Evolutionary conservation across 2,888 invertebrate species (phyloP), one percentile per base, ranked within the genome.

Genomic region (Apotomis turbidana): DNA sequence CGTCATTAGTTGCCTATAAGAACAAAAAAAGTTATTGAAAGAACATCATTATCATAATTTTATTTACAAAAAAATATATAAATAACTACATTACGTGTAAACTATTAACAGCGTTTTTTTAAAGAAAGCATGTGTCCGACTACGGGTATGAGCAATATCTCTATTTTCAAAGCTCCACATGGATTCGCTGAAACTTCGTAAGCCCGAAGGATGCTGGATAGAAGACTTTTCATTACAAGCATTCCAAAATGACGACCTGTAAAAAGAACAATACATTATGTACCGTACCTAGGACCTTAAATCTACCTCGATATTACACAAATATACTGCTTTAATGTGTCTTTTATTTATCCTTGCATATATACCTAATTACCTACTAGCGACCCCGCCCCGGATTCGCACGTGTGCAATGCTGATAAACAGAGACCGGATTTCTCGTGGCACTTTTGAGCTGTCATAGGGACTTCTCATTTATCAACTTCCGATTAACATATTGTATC

Each of bases 191-290:
- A 77, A 13, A 91, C 78, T 81, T 83, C 84, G 76, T 85, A 91
- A 15, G 74, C 82, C 71, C 89, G 79, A n/a, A 90, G 66, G 6
- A 90, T 77, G 55, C 76, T 86, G 0, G 89, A 81, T 0, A 91
- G 78, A 15, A 90, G 84, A 73, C 85, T 89, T 76, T 91, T 91
- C 86, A 90, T 90, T 27, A 83, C 87, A 55, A 89, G 74, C 87
- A 90, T 90, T 10, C 88, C 90, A 70, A 87, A 91, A 75, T 90
- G 87, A 41, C 90, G 88, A 73, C 90, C 90, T 90, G 84, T 3
- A 67, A 79, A 74, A 69, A 71, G 72, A 73, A 69, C 58, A 13
- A 73, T 51, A 63, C 3, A 36, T 41, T 57, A 10, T 15, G 41
- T 13, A 58, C 6, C 5, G 41, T 6, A 41, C 41, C 41, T 41